Percentiles rank a stretch among this genome's conserved stretches.
Evolutionary conservation across 2,113 vertebrate genomes (phyloP).

Genomic region (Cochlearius cochlearius): DNA sequence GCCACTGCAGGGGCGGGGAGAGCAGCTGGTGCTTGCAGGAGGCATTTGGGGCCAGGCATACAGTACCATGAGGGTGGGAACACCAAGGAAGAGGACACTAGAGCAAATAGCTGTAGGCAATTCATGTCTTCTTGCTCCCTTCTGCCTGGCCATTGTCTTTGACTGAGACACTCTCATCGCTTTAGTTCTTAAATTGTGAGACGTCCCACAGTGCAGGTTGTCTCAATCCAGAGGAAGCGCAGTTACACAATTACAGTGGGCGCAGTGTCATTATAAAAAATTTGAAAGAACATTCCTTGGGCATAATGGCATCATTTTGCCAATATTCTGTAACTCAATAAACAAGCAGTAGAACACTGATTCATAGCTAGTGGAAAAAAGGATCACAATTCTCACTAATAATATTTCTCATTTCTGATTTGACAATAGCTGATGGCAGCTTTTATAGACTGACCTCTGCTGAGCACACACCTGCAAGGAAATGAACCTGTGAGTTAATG

Average conservation of each 20-base stretch:
- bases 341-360: not conserved
- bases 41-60: not conserved
- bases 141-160: not conserved
- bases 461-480: constrained; percentile 9
- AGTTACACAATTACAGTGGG: not conserved
- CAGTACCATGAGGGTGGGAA: not conserved
- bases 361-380: not conserved
- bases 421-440: constrained; percentile 12
- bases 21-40: not conserved
- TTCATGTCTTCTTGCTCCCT: not conserved
- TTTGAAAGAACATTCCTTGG: not conserved
- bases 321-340: constrained; percentile 21
- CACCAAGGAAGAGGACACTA: not conserved
- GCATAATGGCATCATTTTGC: not conserved
- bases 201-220: not conserved
- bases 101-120: not conserved
- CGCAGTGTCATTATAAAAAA: not conserved
- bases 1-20: not conserved
- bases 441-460: not conserved
- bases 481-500: not conserved
- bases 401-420: constrained; percentile 11
- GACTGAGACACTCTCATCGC: not conserved
- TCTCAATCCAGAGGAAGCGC: not conserved
- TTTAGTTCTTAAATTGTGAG: not conserved
- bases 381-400: not conserved